Percentiles rank a stretch among this genome's conserved stretches.
phyloP scores from a whole-genome alignment of 2,888 invertebrate genomes.

The Eristalinus sepulchralis region DNA sequence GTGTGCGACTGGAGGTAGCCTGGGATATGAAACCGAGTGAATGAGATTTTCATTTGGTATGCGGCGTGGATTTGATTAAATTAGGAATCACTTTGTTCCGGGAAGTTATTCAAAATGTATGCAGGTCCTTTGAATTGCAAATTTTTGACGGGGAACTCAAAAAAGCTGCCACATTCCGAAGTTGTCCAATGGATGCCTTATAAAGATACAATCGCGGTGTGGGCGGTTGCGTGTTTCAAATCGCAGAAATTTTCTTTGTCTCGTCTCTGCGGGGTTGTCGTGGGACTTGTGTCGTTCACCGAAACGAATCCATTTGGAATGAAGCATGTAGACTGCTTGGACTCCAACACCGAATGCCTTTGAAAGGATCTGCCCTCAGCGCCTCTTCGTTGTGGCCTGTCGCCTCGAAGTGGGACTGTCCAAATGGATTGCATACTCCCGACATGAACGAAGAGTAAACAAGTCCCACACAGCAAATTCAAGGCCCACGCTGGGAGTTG shows the following conservation, averaged over 20 bases:
- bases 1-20: background rate
- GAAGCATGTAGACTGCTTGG: background rate
- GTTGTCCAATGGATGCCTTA: background rate
- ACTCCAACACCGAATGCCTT: too few species aligned
- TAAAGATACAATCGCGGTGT: background rate
- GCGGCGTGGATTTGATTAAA: conserved; percentile 4
- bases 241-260: background rate
- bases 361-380: too few species aligned
- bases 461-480: too few species aligned
- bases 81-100: background rate
- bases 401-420: too few species aligned
- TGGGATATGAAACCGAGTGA: background rate
- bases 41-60: background rate
- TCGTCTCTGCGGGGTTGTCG: background rate
- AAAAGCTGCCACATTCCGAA: background rate
- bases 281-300: background rate
- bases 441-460: too few species aligned
- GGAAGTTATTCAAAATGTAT: background rate
- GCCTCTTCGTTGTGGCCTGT: too few species aligned
- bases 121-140: background rate
- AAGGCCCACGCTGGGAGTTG: too few species aligned
- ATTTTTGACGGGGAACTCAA: background rate
- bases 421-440: too few species aligned
- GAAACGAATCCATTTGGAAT: background rate
- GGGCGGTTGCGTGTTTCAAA: background rate